These are phyloP conservation scores for Apeira syringaria DNA, from an alignment of 2,888 invertebrate genomes.

Conservation along the genomic window DNA sequence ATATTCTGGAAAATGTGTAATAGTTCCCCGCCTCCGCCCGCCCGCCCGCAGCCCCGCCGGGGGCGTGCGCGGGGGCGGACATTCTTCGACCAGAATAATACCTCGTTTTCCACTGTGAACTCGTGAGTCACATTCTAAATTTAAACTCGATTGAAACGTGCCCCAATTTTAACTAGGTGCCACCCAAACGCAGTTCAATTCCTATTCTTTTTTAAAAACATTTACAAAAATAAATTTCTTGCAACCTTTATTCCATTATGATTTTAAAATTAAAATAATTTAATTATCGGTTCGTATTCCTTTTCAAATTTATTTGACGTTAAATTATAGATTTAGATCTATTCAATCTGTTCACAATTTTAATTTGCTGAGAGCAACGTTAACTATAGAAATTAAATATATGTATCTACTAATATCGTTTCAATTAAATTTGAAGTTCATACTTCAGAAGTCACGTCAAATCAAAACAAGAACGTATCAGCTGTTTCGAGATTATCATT, in stretches of 20 bases:
- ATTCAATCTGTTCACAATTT: too few relatives aligned
- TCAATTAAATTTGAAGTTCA: too few relatives aligned
- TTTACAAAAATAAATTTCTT: not conserved
- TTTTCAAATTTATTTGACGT: too few relatives aligned
- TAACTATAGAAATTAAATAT: too few relatives aligned
- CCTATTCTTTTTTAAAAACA: constrained; percentile 4
- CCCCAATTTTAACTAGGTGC: constrained; percentile 54
- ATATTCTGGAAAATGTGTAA: constrained; percentile 39
- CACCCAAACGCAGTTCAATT: constrained; percentile 27
- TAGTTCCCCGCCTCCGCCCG: constrained; percentile 15
- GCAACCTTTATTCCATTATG: too few relatives aligned
- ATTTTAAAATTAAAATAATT: too few relatives aligned
- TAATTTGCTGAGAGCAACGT: too few relatives aligned
- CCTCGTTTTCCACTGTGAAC: constrained; percentile 58
- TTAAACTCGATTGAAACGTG: constrained; percentile 62
- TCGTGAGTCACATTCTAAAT: constrained; percentile 73
- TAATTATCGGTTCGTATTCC: too few relatives aligned
- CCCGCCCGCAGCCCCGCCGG: constrained; percentile 3
- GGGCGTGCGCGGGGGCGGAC: constrained; percentile 64
- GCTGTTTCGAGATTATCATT: constrained; percentile 50
- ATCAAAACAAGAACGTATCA: constrained; percentile 25
- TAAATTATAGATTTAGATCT: too few relatives aligned
- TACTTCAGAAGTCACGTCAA: constrained; percentile 1
- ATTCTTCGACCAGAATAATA: constrained; percentile 71
- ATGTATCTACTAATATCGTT: too few relatives aligned